Conservation (phyloP, 2,888 invertebrate genomes). For the Autographa pulchrina region DNA sequence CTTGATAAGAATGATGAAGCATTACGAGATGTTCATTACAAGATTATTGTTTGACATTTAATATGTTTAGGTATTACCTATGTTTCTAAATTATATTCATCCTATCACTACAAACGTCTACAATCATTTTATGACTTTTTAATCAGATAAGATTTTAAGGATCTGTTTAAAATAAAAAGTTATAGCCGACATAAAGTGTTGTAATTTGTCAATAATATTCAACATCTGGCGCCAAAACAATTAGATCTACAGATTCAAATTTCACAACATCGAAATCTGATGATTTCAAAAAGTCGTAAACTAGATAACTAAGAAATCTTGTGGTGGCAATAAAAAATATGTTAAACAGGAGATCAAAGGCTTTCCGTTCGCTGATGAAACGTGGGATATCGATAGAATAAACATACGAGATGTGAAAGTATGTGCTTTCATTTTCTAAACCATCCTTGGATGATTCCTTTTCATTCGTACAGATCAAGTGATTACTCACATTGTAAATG, state of each 20-base stretch:
- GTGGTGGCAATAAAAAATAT: conserved; percentile 47
- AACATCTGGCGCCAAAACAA: conserved; percentile 8
- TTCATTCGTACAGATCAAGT: not conserved
- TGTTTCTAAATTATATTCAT: no score
- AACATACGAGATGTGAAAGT: conserved; percentile 36
- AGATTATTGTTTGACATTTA: no score
- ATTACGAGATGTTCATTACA: not conserved
- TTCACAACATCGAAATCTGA: conserved; percentile 44
- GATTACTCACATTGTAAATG: not conserved
- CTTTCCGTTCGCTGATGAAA: conserved; percentile 31
- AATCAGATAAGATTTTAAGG: not conserved
- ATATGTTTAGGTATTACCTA: no score
- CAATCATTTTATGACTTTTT: no score
- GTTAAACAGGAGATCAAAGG: conserved; percentile 54
- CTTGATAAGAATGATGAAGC: not conserved
- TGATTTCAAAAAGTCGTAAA: conserved; percentile 52
- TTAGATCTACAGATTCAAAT: conserved; percentile 38
- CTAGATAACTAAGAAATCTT: conserved; percentile 38
- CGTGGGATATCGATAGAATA: conserved; percentile 33
- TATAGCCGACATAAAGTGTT: not conserved
- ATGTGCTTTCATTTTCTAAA: conserved; percentile 17
- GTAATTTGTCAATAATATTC: conserved; percentile 6
- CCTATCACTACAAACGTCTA: no score
- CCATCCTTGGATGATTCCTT: not conserved
- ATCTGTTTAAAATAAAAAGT: not conserved